Percentiles rank a stretch among this genome's conserved stretches.
phyloP scores from a whole-genome alignment of 2,888 invertebrate species.

The Vanessa cardui region DNA sequence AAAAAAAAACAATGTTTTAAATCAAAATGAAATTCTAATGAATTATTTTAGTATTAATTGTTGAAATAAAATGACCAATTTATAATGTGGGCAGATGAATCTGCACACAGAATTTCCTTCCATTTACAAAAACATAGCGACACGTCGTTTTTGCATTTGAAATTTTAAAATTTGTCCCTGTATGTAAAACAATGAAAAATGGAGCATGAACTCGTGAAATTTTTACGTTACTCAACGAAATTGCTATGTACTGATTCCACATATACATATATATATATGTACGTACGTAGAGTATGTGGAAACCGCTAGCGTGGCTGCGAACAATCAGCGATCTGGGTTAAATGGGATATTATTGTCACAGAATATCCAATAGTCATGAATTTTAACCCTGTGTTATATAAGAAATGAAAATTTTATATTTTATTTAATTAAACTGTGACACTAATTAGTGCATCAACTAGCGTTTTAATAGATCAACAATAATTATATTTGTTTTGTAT shows the following conservation, averaged over 20 bases:
- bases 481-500: too few relatives aligned
- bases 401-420: not conserved
- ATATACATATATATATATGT: not conserved
- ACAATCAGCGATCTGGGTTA: slow-evolving; percentile 23
- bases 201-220: slow-evolving; percentile 12
- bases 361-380: slow-evolving; percentile 18
- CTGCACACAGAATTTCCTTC: too few relatives aligned
- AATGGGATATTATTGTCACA: slow-evolving; percentile 22
- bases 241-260: slow-evolving; percentile 14
- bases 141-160: not conserved
- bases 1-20: too few relatives aligned
- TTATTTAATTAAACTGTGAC: not conserved
- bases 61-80: too few relatives aligned
- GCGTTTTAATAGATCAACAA: too few relatives aligned
- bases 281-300: slow-evolving; percentile 10
- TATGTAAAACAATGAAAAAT: slow-evolving; percentile 4
- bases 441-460: too few relatives aligned
- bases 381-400: not conserved
- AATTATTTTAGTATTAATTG: too few relatives aligned
- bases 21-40: too few relatives aligned
- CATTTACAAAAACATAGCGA: too few relatives aligned
- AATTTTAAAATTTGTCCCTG: slow-evolving; percentile 2
- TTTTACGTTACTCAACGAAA: slow-evolving; percentile 19
- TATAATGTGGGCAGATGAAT: too few relatives aligned
- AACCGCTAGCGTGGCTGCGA: slow-evolving; percentile 12